A percentile compares a stretch with the other conserved stretches of the same genome.
Evolutionary conservation across 2,113 vertebrate species (phyloP).

Genomic region (Onychorhynchus coronatus): DNA sequence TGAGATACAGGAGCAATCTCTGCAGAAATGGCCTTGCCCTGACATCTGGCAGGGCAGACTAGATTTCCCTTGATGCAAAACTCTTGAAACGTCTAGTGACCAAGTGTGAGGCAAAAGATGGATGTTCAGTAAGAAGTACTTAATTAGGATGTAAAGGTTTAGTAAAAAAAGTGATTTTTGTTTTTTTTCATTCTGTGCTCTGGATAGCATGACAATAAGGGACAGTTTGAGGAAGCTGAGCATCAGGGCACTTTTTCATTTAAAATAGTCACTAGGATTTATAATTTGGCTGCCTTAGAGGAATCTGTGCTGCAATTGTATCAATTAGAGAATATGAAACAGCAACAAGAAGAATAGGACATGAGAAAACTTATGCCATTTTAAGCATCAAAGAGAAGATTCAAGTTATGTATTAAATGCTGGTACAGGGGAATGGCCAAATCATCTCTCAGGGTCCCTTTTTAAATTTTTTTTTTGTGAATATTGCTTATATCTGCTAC

Average conservation of each 20-base stretch:
- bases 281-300: background rate
- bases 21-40: background rate
- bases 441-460: background rate
- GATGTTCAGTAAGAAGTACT: background rate
- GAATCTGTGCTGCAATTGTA: background rate
- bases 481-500: background rate
- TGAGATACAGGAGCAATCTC: background rate
- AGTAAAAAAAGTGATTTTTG: background rate
- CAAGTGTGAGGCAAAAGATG: background rate
- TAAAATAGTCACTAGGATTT: background rate
- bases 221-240: background rate
- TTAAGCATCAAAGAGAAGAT: background rate
- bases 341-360: background rate
- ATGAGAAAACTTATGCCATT: background rate
- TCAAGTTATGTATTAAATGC: background rate
- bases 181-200: background rate
- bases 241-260: background rate
- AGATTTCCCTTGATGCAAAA: background rate
- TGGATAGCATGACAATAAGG: background rate
- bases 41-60: background rate
- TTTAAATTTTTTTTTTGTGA: background rate
- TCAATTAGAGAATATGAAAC: background rate
- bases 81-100: background rate
- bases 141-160: slow-evolving; percentile 6
- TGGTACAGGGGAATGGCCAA: background rate